Evolutionary conservation across 1,140 invertebrate genomes (phyloP).

Genomic region (Halesus radiatus): DNA sequence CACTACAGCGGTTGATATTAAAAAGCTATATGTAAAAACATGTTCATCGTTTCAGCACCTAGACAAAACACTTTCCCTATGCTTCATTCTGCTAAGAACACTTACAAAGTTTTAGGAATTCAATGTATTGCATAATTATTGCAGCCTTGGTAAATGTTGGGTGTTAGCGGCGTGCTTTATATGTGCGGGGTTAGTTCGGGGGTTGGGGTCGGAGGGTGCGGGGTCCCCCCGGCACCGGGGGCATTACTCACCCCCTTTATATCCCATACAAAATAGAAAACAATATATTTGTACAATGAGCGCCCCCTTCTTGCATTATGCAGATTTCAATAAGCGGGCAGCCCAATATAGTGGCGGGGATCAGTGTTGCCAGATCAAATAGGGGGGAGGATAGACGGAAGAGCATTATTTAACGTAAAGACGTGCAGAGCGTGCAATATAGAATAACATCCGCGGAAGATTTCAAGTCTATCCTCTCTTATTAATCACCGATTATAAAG

Average conservation of each 20-base stretch:
- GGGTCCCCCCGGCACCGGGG: conserved; percentile 29
- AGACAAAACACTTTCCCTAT: too few relatives aligned
- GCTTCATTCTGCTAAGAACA: background rate
- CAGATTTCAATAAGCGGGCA: conserved; percentile 50
- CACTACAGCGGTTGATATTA: too few relatives aligned
- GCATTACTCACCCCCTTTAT: conserved; percentile 48
- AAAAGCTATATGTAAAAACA: too few relatives aligned
- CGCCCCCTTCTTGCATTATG: conserved; percentile 43
- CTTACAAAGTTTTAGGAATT: background rate
- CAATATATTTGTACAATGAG: conserved; percentile 55
- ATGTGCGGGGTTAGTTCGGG: background rate
- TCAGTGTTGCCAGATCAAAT: conserved; percentile 39
- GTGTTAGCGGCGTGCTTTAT: conserved; percentile 39
- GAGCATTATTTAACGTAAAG: conserved; percentile 21
- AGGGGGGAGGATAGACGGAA: background rate
- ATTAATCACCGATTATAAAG: too few relatives aligned
- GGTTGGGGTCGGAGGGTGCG: conserved; percentile 28
- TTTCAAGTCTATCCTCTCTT: too few relatives aligned
- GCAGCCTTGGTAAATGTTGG: conserved; percentile 38
- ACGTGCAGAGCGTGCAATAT: too few relatives aligned
- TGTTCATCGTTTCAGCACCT: too few relatives aligned
- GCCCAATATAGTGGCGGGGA: conserved; percentile 41
- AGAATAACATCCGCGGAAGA: too few relatives aligned
- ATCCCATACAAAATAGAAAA: conserved; percentile 54
- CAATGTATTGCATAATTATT: conserved; percentile 29